These are phyloP conservation scores for Auanema freiburgensis DNA, from an alignment of 2,888 invertebrate genomes.

Conservation along the genomic window DNA sequence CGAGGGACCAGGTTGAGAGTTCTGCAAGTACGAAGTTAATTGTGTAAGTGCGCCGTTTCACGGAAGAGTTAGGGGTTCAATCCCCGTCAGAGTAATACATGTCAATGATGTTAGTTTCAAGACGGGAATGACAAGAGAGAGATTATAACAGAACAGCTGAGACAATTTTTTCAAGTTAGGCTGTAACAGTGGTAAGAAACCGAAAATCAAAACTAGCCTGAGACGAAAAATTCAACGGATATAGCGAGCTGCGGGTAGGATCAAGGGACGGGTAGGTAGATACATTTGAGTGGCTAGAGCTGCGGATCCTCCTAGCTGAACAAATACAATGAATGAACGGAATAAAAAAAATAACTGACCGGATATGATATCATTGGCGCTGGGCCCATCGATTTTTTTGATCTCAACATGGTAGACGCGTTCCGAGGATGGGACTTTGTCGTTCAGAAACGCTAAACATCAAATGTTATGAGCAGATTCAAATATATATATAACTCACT, in stretches of 20 bases:
- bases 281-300: slow-evolving; percentile 3
- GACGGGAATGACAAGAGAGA: slow-evolving; percentile 38
- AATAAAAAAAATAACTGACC: slow-evolving; percentile 10
- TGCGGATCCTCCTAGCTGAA: background rate
- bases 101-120: slow-evolving; percentile 33
- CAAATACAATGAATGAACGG: too few species aligned
- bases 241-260: background rate
- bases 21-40: background rate
- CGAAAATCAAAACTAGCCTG: background rate
- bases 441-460: too few species aligned
- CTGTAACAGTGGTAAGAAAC: background rate
- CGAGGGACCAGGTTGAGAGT: background rate
- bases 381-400: slow-evolving; percentile 27
- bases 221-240: background rate
- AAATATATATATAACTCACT: background rate
- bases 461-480: too few species aligned
- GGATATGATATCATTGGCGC: slow-evolving; percentile 35
- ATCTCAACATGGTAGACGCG: slow-evolving; percentile 33
- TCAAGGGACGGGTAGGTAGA: background rate
- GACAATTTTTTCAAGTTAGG: slow-evolving; percentile 19
- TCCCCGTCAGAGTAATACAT: background rate
- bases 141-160: slow-evolving; percentile 30
- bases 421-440: background rate
- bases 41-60: background rate
- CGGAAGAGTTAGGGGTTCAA: slow-evolving; percentile 14